A percentile compares a stretch with the other conserved stretches of the same genome.
phyloP scores from a whole-genome alignment of 2,888 invertebrate species.

The Chorisops tibialis region DNA sequence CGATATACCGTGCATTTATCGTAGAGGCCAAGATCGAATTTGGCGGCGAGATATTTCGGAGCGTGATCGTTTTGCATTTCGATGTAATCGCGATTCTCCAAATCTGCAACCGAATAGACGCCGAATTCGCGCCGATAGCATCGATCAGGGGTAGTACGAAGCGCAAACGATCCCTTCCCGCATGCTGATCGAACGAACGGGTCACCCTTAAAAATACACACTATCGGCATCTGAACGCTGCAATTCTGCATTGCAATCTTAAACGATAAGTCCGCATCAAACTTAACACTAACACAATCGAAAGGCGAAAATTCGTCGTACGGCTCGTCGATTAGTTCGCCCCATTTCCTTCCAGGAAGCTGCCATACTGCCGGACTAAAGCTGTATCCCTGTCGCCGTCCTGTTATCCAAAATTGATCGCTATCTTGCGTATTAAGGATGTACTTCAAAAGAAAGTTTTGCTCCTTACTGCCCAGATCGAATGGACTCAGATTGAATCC shows the following conservation, averaged over 20 bases:
- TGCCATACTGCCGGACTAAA: conserved; percentile 54
- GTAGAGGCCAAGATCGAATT: neutral
- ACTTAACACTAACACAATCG: conserved; percentile 38
- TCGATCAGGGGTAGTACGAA: conserved; percentile 40
- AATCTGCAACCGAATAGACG: conserved; percentile 6
- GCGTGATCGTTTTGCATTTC: neutral
- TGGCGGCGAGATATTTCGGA: neutral
- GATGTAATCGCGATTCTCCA: neutral
- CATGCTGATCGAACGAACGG: conserved; percentile 39
- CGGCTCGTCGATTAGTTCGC: conserved; percentile 37
- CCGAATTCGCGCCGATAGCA: conserved; percentile 43
- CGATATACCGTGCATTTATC: conserved; percentile 1
- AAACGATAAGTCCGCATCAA: neutral
- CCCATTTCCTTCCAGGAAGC: conserved; percentile 53
- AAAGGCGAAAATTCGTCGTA: conserved; percentile 35
- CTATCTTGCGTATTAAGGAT: conserved; percentile 34
- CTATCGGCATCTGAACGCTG: conserved; percentile 35
- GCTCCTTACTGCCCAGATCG: conserved; percentile 34
- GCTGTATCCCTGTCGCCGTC: conserved; percentile 49
- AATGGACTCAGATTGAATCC: conserved; percentile 40
- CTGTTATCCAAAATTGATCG: conserved; percentile 55
- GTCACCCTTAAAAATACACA: conserved; percentile 40
- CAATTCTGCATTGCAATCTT: conserved; percentile 38
- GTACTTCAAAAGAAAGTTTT: conserved; percentile 43
- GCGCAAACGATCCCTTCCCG: conserved; percentile 39